Base-by-base conservation (phyloP, 2,797 vertebrate genomes). In the Synanceia verrucosa region DNA sequence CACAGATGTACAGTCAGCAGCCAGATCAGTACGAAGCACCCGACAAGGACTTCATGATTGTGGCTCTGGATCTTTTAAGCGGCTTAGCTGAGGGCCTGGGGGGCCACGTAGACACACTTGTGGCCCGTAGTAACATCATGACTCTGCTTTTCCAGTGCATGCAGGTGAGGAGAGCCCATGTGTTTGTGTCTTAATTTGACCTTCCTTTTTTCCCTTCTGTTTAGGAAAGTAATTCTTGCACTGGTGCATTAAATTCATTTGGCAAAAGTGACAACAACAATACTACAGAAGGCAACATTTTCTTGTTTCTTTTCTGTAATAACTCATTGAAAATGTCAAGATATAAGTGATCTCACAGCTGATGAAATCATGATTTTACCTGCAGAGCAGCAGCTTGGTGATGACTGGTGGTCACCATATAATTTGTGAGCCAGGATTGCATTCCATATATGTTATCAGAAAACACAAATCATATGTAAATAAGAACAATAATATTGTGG, bases 21-120 rank as follows among this genome's bases (percentile, higher is more conserved):
- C 97, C 97, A 0, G 96, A 98, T 82, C 97, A 97, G 84, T 98
- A 97, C 0, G 97, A 98, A 71, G 97, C 97, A 4, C 97, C 97
- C 0, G 97, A 98, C 84, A 98, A 98, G 72, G 97, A 98, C 76
- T 98, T 98, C 86, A 98, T 98, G 97, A 98, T 98, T 0, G 97
- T 98, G 76, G 97, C 97, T 0, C 82, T 98, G 84, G 97, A 98
- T 74, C 91, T 98, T 73, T 91, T 98, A 28, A 98, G 97, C 1
- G 97, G 97, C 2, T 83, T 98, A 86, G 97, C 97, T 0, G 97
- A 98, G 87, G 97, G 96, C 4, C 92, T 97, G 0, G 97, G 96
- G 0, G 95, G 94, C n/a, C 95, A 97, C 0, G 96, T 97, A 76
- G 96, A 97, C 57, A 95, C 96, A 31, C 89, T 98, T 44, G 97